Conservation (phyloP, 2,888 invertebrate genomes). For the Stegophylla sp. region DNA sequence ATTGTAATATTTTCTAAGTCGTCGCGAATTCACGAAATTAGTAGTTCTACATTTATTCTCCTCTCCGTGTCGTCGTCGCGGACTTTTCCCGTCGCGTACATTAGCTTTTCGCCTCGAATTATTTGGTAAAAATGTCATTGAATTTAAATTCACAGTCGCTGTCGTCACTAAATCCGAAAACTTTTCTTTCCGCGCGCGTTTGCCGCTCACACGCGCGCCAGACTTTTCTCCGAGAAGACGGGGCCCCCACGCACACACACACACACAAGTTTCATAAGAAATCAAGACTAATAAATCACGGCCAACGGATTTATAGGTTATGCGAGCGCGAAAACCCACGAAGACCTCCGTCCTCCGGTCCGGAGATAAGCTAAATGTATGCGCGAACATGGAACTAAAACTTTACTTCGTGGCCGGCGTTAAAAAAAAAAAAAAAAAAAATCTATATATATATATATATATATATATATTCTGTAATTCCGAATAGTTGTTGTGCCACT, state of each 20-base stretch:
- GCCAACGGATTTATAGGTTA: slow-evolving; percentile 56
- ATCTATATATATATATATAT: too few species aligned
- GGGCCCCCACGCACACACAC: too few species aligned
- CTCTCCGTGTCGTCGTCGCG: too few species aligned
- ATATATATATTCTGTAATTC: slow-evolving; percentile 25
- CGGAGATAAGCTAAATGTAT: slow-evolving; percentile 56
- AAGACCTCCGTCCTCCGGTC: slow-evolving; percentile 39
- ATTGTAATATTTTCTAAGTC: too few species aligned
- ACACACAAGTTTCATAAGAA: slow-evolving; percentile 38
- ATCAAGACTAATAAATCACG: slow-evolving; percentile 57
- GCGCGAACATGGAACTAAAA: slow-evolving; percentile 53
- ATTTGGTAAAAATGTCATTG: slow-evolving; percentile 28
- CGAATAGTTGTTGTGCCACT: too few species aligned
- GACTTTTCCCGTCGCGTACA: slow-evolving; percentile 6
- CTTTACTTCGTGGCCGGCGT: slow-evolving; percentile 27
- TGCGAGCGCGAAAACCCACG: slow-evolving; percentile 25
- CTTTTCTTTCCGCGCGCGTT: slow-evolving; percentile 27
- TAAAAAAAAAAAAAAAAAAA: too few species aligned
- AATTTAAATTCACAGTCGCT: slow-evolving; percentile 46
- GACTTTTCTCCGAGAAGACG: slow-evolving; percentile 47
- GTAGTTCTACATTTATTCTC: too few species aligned
- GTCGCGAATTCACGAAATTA: too few species aligned
- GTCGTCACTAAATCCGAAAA: slow-evolving; percentile 55
- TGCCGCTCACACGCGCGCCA: slow-evolving; percentile 11
- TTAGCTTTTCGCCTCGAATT: background rate